Base-by-base conservation (phyloP, 1,140 invertebrate species). In the Bombus turneri region DNA sequence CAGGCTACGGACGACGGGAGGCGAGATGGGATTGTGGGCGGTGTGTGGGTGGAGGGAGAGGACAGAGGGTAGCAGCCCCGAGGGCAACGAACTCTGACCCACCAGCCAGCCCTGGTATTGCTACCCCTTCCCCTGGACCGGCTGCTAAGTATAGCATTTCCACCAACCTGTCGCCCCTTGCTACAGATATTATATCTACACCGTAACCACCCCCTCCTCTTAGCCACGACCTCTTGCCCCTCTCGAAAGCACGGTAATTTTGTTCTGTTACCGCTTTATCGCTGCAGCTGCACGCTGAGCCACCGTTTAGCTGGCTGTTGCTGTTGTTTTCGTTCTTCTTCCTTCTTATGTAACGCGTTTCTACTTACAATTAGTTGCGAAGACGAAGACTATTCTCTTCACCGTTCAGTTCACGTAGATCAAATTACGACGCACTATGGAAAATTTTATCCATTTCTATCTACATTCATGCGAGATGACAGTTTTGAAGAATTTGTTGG, bases 41-140 rank as follows among this genome's bases (percentile, higher is more conserved):
- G 41, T 31, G 41, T 43, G 66, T 43, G 64, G 72, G 13, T 53
- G 39, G 43, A 12, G n/a, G 12, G 62, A 47, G 72, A 64, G 74
- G 71, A 53, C 28, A 74, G 80, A 59, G 87, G 74, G 73, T 62
- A 72, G 87, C 77, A 88, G 85, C 89, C 86, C 80, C 76, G 85
- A 85, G 92, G 90, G 69, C 94, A 93, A 94, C 90, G 93, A 95
- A 90, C 94, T 93, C 85, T 95, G 94, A 95, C 94, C 94, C 90
- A 93, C 91, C 92, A 88, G 91, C 92, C 90, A 91, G 87, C 69
- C 79, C 87, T 83, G 86, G 81, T 88, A 86, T 87, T 78, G 81
- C 84, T 71, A 77, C 87, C 85, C 88, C 90, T 85, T 82, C 82
- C 64, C 74, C 47, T 53, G 73, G 53, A 13, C 68, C 28, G 37